Percentiles rank a stretch among this genome's conserved stretches.
phyloP scores from a whole-genome alignment of 1,140 invertebrate genomes.

The Drosophila pachea region DNA sequence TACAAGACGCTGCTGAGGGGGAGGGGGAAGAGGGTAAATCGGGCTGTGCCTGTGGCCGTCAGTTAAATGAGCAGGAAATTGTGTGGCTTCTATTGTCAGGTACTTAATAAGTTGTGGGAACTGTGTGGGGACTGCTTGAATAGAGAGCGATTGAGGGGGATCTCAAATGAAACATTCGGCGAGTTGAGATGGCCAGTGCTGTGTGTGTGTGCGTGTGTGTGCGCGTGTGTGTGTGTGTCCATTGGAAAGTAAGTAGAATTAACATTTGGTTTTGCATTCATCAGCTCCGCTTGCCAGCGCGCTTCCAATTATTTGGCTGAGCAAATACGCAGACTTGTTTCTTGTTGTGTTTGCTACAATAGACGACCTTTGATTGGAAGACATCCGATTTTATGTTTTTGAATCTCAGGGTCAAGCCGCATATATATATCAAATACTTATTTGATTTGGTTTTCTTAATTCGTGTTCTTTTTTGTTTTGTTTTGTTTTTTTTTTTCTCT shows the following conservation, averaged over 20 bases:
- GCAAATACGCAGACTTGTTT: constrained; percentile 76
- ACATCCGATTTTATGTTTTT: constrained; percentile 79
- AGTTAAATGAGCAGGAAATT: constrained; percentile 8
- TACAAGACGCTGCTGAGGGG: constrained; percentile 43
- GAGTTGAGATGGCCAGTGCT: constrained; percentile 46
- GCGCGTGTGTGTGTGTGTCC: constrained; percentile 11
- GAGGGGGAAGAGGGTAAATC: not conserved
- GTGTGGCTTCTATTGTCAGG: constrained; percentile 72
- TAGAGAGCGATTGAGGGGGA: constrained; percentile 5
- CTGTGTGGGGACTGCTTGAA: constrained; percentile 25
- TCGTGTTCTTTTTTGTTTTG: not conserved
- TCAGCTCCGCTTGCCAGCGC: constrained; percentile 52
- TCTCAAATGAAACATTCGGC: constrained; percentile 22
- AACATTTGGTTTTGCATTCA: constrained; percentile 41
- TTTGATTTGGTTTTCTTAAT: not conserved
- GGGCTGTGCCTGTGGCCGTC: not conserved
- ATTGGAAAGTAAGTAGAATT: constrained; percentile 27
- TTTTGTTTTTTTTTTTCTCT: constrained; percentile 18
- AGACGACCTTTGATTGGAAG: constrained; percentile 79
- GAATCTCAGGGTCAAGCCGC: constrained; percentile 78
- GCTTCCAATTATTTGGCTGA: constrained; percentile 66
- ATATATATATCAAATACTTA: constrained; percentile 70
- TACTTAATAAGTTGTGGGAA: constrained; percentile 69
- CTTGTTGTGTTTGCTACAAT: constrained; percentile 78
- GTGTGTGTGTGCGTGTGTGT: constrained; percentile 17